These are phyloP conservation scores for Orientallactaga bullata DNA, from an alignment of 2,113 vertebrate genomes.

Conservation along the genomic window DNA sequence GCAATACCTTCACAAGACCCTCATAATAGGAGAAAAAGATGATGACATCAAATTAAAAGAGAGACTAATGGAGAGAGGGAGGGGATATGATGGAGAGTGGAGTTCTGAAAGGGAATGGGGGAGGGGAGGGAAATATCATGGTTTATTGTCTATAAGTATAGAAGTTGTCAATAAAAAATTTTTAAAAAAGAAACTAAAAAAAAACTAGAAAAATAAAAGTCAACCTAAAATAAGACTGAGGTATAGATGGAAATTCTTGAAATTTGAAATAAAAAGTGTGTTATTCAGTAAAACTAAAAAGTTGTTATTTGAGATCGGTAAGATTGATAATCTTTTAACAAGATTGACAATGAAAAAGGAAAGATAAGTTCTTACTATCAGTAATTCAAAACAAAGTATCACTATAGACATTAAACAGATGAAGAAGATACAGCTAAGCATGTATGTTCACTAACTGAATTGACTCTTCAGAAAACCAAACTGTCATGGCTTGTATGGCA, in stretches of 20 bases:
- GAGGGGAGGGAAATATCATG: too few relatives aligned
- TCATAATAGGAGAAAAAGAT: too few relatives aligned
- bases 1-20: too few relatives aligned
- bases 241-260: background rate
- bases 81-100: too few relatives aligned
- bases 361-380: background rate
- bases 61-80: too few relatives aligned
- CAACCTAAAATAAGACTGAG: background rate
- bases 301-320: background rate
- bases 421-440: background rate
- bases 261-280: conserved; percentile 6
- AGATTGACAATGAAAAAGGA: background rate
- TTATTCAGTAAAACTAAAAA: conserved; percentile 1
- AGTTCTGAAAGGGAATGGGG: too few relatives aligned
- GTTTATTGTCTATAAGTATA: too few relatives aligned
- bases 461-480: background rate
- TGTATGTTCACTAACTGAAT: background rate
- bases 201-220: too few relatives aligned
- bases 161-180: too few relatives aligned
- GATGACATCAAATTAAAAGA: too few relatives aligned
- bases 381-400: background rate
- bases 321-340: background rate
- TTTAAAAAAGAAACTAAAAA: too few relatives aligned
- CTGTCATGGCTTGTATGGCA: background rate
- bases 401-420: background rate